Conservation (phyloP, 2,888 invertebrate genomes). For the Epinotia ramella region DNA sequence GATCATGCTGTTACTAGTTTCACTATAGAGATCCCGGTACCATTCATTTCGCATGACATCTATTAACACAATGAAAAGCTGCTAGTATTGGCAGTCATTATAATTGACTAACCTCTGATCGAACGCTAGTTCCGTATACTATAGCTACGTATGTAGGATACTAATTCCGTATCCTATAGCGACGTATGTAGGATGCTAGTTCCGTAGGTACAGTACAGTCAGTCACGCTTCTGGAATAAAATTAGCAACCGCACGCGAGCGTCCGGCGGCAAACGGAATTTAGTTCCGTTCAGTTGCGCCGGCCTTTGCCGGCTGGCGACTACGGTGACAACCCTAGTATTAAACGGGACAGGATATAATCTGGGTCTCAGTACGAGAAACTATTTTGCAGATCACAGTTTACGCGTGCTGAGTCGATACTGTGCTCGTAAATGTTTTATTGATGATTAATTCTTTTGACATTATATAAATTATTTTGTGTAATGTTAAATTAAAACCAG, state of each 20-base stretch:
- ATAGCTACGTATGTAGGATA: background rate
- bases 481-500: no score
- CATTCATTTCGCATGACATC: no score
- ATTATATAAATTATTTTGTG: no score
- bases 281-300: constrained; percentile 82
- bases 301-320: constrained; percentile 79
- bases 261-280: constrained; percentile 73
- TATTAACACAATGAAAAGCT: no score
- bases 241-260: constrained; percentile 57
- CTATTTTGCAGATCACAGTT: no score
- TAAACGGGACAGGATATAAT: constrained; percentile 1
- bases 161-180: background rate
- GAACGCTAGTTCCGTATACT: background rate
- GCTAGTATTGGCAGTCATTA: no score
- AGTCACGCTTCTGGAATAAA: constrained; percentile 44
- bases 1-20: no score
- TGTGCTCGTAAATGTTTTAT: no score
- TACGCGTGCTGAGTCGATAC: no score
- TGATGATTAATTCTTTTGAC: no score
- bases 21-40: no score
- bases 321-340: constrained; percentile 52
- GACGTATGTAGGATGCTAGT: background rate
- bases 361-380: background rate
- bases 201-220: constrained; percentile 29
- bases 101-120: no score